These are phyloP conservation scores for Eupithecia vulgata DNA, from an alignment of 2,888 invertebrate genomes.

Conservation along the genomic window DNA sequence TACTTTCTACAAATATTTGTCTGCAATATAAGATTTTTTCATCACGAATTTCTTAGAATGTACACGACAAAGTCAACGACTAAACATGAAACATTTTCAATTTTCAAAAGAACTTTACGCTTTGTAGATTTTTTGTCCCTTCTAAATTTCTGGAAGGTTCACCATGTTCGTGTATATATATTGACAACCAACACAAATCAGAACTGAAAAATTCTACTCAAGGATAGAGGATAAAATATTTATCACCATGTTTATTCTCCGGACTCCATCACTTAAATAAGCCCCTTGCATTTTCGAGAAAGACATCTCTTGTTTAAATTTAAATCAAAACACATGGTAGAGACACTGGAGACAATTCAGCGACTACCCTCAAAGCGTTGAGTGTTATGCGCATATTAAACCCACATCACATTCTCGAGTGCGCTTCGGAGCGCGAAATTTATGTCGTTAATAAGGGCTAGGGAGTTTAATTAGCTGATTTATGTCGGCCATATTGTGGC, in stretches of 20 bases:
- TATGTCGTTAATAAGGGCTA: conserved; percentile 81
- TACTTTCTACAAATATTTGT: not conserved
- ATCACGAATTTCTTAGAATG: not conserved
- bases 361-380: conserved; percentile 44
- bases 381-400: conserved; percentile 71
- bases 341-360: conserved; percentile 29
- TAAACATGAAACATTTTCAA: too few relatives aligned
- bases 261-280: not conserved
- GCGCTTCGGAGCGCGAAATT: conserved; percentile 74
- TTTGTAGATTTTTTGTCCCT: not conserved
- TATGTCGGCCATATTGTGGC: conserved; percentile 75
- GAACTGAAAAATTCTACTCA: not conserved
- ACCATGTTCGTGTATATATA: not conserved
- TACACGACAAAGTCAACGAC: too few relatives aligned
- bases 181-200: not conserved
- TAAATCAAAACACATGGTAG: conserved; percentile 24
- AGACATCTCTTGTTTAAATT: conserved; percentile 2
- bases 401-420: conserved; percentile 72
- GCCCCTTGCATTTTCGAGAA: not conserved
- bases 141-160: not conserved
- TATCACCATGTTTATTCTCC: not conserved
- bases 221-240: not conserved
- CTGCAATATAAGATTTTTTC: not conserved
- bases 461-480: conserved; percentile 82
- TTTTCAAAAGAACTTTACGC: not conserved